A percentile compares a stretch with the other conserved stretches of the same genome.
These are phyloP conservation scores for Hystrix cristata DNA, from an alignment of 2,113 vertebrate genomes.

Conservation along the genomic window DNA sequence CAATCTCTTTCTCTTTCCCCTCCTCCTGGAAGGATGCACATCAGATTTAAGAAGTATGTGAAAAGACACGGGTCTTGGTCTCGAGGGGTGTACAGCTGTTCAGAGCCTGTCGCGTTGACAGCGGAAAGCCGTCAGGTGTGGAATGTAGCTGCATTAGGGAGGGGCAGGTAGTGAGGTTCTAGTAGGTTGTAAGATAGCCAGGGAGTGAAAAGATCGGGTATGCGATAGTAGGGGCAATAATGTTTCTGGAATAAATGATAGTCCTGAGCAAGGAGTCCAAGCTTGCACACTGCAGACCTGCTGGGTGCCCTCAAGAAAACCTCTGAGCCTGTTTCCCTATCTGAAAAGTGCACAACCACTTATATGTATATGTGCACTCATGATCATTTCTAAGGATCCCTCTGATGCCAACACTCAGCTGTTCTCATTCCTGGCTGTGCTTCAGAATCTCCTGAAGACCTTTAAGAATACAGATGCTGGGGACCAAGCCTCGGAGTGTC, in stretches of 20 bases:
- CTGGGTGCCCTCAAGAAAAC: background rate
- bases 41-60: background rate
- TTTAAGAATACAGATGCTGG: background rate
- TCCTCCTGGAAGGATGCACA: background rate
- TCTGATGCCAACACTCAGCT: background rate
- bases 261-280: background rate
- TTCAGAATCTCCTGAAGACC: background rate
- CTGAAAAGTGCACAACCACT: background rate
- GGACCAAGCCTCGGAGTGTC: background rate
- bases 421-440: background rate
- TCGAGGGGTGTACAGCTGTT: background rate
- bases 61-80: background rate
- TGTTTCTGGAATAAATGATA: background rate
- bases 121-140: background rate
- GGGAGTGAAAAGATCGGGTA: background rate
- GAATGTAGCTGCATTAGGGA: background rate
- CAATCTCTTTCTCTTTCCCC: background rate
- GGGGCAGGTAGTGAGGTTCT: background rate
- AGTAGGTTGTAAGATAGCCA: rapidly evolving
- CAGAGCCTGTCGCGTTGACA: background rate
- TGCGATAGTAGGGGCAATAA: background rate
- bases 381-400: background rate
- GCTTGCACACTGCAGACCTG: background rate
- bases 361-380: background rate
- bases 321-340: background rate